Conservation (phyloP, 1,140 invertebrate genomes). For the Steinernema feltiae region DNA sequence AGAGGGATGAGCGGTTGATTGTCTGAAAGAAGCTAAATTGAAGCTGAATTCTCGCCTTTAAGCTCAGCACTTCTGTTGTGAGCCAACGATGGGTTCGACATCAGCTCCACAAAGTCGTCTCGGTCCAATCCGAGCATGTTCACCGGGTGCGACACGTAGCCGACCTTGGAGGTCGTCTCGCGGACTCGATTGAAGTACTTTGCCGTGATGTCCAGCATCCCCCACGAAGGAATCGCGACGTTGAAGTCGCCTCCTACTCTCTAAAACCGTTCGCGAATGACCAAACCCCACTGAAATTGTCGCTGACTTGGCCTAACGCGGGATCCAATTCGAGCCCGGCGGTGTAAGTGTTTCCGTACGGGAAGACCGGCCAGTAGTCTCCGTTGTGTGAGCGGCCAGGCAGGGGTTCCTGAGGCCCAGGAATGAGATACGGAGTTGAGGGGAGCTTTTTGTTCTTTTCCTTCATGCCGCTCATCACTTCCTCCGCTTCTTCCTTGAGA, state of each 20-base stretch:
- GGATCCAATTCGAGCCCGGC: conserved; percentile 39
- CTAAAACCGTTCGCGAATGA: conserved; percentile 18
- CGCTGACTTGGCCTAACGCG: conserved; percentile 30
- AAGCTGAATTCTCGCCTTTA: neutral
- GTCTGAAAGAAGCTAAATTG: conserved; percentile 13
- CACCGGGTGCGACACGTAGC: conserved; percentile 31
- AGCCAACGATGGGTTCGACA: conserved; percentile 25
- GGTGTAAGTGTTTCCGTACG: conserved; percentile 32
- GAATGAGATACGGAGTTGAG: neutral
- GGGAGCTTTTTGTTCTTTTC: neutral
- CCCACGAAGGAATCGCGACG: conserved; percentile 40
- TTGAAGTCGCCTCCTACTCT: conserved; percentile 39
- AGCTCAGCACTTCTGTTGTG: conserved; percentile 25
- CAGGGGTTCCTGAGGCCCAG: neutral
- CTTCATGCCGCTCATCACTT: neutral
- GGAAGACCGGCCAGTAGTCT: neutral
- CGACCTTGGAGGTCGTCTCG: conserved; percentile 33
- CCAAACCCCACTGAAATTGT: too few species aligned
- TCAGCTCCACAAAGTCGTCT: conserved; percentile 33
- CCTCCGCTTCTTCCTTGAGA: neutral
- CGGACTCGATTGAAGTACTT: conserved; percentile 30
- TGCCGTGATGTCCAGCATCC: conserved; percentile 38
- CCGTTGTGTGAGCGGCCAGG: neutral
- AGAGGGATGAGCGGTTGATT: conserved; percentile 31
- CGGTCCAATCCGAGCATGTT: conserved; percentile 32